Evolutionary conservation across 2,113 vertebrate genomes (phyloP), one percentile per base, ranked within the genome.

Genomic region (Amphiprion ocellaris): DNA sequence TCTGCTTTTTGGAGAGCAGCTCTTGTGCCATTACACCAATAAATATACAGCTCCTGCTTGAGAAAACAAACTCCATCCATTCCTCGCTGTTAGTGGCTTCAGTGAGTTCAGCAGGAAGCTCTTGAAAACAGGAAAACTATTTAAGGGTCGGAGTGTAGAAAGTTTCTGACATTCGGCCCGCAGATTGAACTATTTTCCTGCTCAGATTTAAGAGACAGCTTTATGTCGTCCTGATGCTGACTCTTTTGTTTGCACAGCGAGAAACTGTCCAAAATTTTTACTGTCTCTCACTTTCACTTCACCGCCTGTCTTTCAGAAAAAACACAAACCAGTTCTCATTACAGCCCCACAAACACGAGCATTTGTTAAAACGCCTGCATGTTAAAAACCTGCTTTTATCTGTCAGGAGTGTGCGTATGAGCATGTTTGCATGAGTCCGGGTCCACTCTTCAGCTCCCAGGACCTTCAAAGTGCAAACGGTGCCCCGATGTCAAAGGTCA

Each of bases 201-300:
- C 30, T 59, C 64, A 77, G 88, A 92, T 92, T 92, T 90, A 89
- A 59, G 81, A 86, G 90, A 80, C 83, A 76, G 84, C 2, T 88
- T 90, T 87, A 91, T 79, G 69, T 77, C 53, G 12, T 70, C 44
- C 23, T 55, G 74, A 53, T 63, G 26, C 44, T 61, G 59, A n/a
- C 6, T 75, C 33, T 53, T 68, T 69, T 74, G 61, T 89, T 81
- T 74, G 17, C 58, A 21, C 50, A 49, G 5, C 19, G 47, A 50
- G 41, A 68, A 65, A 77, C 56, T 26, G 46, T 46, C 26, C 1
- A 17, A 8, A 33, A 64, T 66, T 66, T 72, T 70, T n/a, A n/a
- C n/a, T 28, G 28, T 55, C 37, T 26, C 26, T 26, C 26, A 26
- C 26, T 26, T 26, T 26, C 26, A 26, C 26, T 26, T 26, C 26